Evolutionary conservation across 1,140 invertebrate species (phyloP).

Genomic region (Sinella curviseta): DNA sequence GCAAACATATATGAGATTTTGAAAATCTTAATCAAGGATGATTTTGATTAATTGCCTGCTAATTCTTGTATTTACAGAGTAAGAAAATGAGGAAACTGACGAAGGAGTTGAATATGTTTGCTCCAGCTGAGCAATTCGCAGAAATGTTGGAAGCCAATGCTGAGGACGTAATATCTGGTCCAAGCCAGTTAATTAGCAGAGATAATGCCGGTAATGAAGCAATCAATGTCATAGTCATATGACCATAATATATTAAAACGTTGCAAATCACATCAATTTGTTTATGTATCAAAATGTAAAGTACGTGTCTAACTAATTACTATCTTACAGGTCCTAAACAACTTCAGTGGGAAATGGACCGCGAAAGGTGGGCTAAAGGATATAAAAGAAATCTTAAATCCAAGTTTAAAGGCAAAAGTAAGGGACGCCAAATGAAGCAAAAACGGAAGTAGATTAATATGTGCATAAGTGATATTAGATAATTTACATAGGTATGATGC

Average conservation of each 20-base stretch:
- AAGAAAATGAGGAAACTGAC: conserved; percentile 16
- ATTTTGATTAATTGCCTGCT: neutral
- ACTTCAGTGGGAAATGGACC: conserved; percentile 49
- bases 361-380: conserved; percentile 48
- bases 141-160: conserved; percentile 47
- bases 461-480: neutral
- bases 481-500: too few species aligned
- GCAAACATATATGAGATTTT: neutral
- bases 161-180: conserved; percentile 25
- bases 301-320: neutral
- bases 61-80: neutral
- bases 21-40: neutral
- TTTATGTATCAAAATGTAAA: too few species aligned
- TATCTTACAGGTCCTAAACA: conserved; percentile 44
- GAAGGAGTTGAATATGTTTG: conserved; percentile 42
- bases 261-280: neutral
- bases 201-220: conserved; percentile 49
- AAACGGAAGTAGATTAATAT: neutral
- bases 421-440: neutral
- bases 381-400: conserved; percentile 12
- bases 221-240: too few species aligned
- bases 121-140: conserved; percentile 51
- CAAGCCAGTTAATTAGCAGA: conserved; percentile 48
- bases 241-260: conserved; percentile 7
- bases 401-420: neutral